phyloP scores from a whole-genome alignment of 64 coral and sea anemone species.

The Porites lutea region DNA sequence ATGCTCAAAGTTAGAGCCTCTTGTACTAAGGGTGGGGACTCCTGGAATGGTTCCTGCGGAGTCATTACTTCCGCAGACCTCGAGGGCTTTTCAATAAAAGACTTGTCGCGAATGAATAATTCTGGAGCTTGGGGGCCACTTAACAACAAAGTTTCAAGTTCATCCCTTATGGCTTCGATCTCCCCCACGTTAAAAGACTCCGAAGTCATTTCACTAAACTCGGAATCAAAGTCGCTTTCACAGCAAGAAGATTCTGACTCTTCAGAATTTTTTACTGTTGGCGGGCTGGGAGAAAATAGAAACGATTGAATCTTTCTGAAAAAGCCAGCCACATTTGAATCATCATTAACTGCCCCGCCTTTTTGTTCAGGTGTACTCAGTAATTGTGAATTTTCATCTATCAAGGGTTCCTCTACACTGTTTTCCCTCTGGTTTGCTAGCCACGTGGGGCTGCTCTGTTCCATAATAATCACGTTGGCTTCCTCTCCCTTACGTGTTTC shows the following conservation, averaged over 20 bases:
- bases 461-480: not conserved
- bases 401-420: not conserved
- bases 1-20: not conserved
- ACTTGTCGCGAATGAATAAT: not conserved
- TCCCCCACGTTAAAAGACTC: conserved; percentile 30
- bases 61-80: not conserved
- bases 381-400: not conserved
- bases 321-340: conserved; percentile 20
- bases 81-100: not conserved
- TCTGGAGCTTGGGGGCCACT: not conserved
- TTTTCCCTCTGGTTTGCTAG: not conserved
- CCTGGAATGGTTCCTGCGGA: no score
- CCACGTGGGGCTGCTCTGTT: not conserved
- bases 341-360: not conserved
- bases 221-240: conserved; percentile 54
- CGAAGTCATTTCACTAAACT: conserved; percentile 39
- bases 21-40: not conserved
- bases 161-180: conserved; percentile 34
- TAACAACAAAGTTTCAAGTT: conserved; percentile 24
- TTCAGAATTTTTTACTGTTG: not conserved
- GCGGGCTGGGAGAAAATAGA: conserved; percentile 18
- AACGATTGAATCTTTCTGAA: conserved; percentile 37
- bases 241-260: conserved; percentile 32
- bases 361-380: not conserved
- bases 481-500: not conserved